phyloP scores from a whole-genome alignment of 1,140 invertebrate species.

The Bicyclus anynana region DNA sequence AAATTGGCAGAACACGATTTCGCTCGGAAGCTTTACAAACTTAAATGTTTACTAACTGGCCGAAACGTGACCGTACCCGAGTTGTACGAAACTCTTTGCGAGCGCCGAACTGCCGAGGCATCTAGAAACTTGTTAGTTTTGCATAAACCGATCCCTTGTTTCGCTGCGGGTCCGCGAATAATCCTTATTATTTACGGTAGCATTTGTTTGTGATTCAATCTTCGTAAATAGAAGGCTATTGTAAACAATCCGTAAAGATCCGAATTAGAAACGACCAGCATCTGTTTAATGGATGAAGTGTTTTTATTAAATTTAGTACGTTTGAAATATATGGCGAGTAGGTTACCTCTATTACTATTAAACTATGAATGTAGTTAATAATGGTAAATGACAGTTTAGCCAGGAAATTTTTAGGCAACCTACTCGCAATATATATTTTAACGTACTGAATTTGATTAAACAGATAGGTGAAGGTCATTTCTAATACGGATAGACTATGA shows the following conservation, averaged over 20 bases:
- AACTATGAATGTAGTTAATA: too few relatives aligned
- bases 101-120: constrained; percentile 25
- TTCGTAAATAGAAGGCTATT: not conserved
- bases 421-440: too few relatives aligned
- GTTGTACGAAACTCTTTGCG: constrained; percentile 31
- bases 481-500: too few relatives aligned
- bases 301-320: too few relatives aligned
- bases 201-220: constrained; percentile 22
- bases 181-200: constrained; percentile 26
- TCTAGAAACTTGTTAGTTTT: constrained; percentile 34
- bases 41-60: constrained; percentile 50
- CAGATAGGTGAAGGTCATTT: too few relatives aligned
- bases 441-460: too few relatives aligned
- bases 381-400: too few relatives aligned
- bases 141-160: constrained; percentile 34
- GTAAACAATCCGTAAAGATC: not conserved
- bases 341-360: too few relatives aligned
- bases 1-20: constrained; percentile 20
- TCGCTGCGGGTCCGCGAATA: constrained; percentile 26
- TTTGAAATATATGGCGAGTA: too few relatives aligned
- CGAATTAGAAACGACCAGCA: too few relatives aligned
- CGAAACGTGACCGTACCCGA: constrained; percentile 42
- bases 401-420: too few relatives aligned
- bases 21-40: constrained; percentile 7
- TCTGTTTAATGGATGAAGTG: too few relatives aligned